Base-by-base conservation (phyloP, 2,888 invertebrate genomes). In the Agrochola lychnidis region DNA sequence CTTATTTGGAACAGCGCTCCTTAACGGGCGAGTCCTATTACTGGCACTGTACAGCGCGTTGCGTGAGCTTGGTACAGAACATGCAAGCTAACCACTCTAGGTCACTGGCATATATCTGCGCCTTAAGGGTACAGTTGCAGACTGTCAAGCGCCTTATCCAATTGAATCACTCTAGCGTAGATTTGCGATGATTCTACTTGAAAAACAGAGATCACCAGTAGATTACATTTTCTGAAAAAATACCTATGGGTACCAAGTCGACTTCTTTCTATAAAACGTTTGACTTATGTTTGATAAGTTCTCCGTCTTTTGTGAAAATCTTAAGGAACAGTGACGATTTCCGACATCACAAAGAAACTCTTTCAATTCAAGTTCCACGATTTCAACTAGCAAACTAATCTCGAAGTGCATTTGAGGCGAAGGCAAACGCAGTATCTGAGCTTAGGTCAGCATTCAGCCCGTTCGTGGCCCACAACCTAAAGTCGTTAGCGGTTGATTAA, bases 401-500 rank as follows among this genome's bases (percentile, higher is more conserved):
- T 84, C 59, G 22, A 79, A 82, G 78, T 88, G 88, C 88, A 88
- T 87, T 88, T 79, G 81, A 84, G 53, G 73, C 71, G 36, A 70
- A 73, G 53, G 83, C 84, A 83, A 86, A 86, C 85, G 88, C 84
- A 81, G 82, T 84, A 80, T 81, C 80, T 63, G 57, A 78, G 81
- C 83, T 86, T 82, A 85, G 88, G 88, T 87, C 87, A 87, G 86
- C 87, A 82, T 86, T 82, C 81, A 89, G 83, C 82, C 84, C 80
- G 76, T 84, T 84, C 77, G 82, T 85, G 82, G 81, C 64, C 82
- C 85, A 86, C 88, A 90, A 89, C 84, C 90, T 89, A 83, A 87
- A 90, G 92, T 93, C 94, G 93, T 95, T 95, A 95, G 90, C 87
- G 88, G 91, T 92, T 95, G 95, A 95, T 95, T 94, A 95, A 96